These are phyloP conservation scores for Danio kyathit DNA, from an alignment of 2,797 vertebrate species.

Conservation along the genomic window DNA sequence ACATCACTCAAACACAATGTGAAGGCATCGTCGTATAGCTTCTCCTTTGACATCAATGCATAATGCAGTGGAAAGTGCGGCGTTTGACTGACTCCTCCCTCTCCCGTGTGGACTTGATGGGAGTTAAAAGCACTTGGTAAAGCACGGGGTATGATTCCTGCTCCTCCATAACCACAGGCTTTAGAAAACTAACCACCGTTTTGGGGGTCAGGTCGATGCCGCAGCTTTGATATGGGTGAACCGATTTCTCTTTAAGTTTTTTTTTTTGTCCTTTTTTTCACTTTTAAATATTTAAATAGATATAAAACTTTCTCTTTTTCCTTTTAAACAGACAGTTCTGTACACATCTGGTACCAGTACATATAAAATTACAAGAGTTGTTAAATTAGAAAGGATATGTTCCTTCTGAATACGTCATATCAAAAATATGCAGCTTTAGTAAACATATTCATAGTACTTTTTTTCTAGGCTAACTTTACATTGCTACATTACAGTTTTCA, in stretches of 20 bases:
- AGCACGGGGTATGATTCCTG: constrained; percentile 58
- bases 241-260: constrained; percentile 57
- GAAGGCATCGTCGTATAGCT: constrained; percentile 35
- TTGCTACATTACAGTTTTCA: constrained; percentile 85
- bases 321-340: constrained; percentile 79
- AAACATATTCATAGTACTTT: constrained; percentile 84
- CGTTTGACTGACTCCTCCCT: constrained; percentile 48
- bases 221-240: constrained; percentile 68
- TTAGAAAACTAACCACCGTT: constrained; percentile 61
- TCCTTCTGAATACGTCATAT: constrained; percentile 86
- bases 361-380: constrained; percentile 86
- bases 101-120: constrained; percentile 56
- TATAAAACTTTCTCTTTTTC: constrained; percentile 77
- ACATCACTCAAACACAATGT: constrained; percentile 17
- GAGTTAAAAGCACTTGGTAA: constrained; percentile 68
- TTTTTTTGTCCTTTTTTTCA: constrained; percentile 73
- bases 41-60: constrained; percentile 50
- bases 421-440: constrained; percentile 93
- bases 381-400: constrained; percentile 85
- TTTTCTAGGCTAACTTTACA: constrained; percentile 84
- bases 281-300: constrained; percentile 86
- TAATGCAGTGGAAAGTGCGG: constrained; percentile 60
- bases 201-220: constrained; percentile 57
- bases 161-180: constrained; percentile 57
- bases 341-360: constrained; percentile 84